A percentile compares a stretch with the other conserved stretches of the same genome.
Conservation (phyloP, 2,113 vertebrate genomes). For the Psettodes erumei region DNA sequence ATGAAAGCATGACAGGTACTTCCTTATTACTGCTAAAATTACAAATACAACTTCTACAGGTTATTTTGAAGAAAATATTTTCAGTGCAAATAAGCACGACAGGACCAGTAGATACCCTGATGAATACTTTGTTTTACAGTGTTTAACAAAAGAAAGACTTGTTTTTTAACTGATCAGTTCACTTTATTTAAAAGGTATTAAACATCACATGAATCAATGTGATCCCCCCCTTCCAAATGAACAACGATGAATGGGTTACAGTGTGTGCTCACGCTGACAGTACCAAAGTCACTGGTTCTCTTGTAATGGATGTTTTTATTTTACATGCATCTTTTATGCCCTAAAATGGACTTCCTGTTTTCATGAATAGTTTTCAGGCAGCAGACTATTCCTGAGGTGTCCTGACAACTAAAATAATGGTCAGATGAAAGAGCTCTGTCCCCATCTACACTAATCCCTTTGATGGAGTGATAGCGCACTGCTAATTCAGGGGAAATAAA, state of each 20-base stretch:
- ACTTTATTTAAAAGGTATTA: conserved; percentile 57
- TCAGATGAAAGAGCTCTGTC: conserved; percentile 15
- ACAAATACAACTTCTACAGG: too few species aligned
- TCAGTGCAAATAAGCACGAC: too few species aligned
- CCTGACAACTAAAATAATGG: conserved; percentile 15
- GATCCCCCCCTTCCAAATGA: conserved; percentile 43
- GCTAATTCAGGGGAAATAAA: neutral
- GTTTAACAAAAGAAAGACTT: neutral
- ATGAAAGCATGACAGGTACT: neutral
- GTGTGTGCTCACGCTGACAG: neutral
- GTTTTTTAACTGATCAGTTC: neutral
- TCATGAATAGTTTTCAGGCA: conserved; percentile 21
- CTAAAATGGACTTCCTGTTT: conserved; percentile 30
- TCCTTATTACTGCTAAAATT: too few species aligned
- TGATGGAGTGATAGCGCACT: neutral
- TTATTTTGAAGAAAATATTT: too few species aligned
- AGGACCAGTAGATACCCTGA: neutral
- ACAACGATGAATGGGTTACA: conserved; percentile 1
- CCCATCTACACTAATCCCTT: conserved; percentile 5
- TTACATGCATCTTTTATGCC: neutral
- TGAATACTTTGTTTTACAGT: neutral
- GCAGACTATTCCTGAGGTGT: conserved; percentile 19
- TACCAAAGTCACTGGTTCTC: neutral
- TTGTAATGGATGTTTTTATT: neutral
- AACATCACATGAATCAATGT: conserved; percentile 40